Evolutionary conservation across 2,888 invertebrate species (phyloP), one percentile per base, ranked within the genome.

Genomic region (Oscheius sp.): DNA sequence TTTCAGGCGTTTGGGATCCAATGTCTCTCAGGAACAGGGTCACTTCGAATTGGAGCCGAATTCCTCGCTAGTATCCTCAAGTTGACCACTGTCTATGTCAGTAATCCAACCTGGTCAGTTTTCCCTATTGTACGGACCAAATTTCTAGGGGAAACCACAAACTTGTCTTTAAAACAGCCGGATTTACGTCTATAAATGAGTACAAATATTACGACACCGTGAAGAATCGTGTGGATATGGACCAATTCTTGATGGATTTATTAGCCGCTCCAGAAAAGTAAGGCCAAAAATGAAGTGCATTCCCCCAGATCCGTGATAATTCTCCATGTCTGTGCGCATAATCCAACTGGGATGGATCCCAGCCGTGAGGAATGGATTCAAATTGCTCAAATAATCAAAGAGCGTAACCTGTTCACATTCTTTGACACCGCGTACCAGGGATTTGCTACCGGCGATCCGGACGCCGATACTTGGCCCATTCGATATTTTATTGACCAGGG

Each of bases 331-430:
- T 96, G 96, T 90, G 98, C 98, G 2, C 99, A 99, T 90, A 99
- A 99, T 91, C 99, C 99, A 7, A 99, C 99, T 7, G 99, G 99
- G 59, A 93, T 94, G 84, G 98, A 99, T 90, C 96, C 96, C 58
- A 94, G 94, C 0, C 91, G 92, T 58, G 95, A 96, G 6, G 95
- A 99, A 89, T 99, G 98, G 98, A 91, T 91, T 86, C 90, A 92
- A 89, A 94, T 99, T 84, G 95, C 95, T 45, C 93, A 95, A 85
- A 92, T 97, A 68, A 92, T 96, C 87, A 91, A 93, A 91, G 93
- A 72, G 29, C 76, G 77, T 72, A 84, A 88, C 35, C 83, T 86
- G 27, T 85, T 88, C 77, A 84, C 86, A n/a, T 86, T 88, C 85
- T 88, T 88, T 77, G 86, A 88, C 76, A 87, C 88, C 72, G 87